phyloP scores from a whole-genome alignment of 2,113 vertebrate species.

The Ahaetulla prasina region DNA sequence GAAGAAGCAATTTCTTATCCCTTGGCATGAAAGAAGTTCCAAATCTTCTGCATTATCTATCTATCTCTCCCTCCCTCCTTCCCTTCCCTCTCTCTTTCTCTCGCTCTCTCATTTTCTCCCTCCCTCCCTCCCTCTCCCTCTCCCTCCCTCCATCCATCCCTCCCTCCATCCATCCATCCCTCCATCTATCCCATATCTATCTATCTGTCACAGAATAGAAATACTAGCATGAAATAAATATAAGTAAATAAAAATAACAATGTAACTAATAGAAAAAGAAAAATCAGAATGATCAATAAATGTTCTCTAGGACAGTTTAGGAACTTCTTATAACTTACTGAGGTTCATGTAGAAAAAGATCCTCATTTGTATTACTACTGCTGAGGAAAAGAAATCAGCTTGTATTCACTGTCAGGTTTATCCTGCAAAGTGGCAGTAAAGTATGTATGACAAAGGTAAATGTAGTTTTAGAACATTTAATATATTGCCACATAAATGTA shows the following conservation, averaged over 20 bases:
- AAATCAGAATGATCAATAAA: slow-evolving; percentile 49
- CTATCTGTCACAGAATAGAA: neutral
- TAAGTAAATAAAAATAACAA: neutral
- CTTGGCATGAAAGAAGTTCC: neutral
- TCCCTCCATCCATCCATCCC: too few relatives aligned
- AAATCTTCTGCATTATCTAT: neutral
- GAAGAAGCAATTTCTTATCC: neutral
- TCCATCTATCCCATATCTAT: neutral
- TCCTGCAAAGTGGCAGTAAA: slow-evolving; percentile 30
- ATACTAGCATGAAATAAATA: neutral
- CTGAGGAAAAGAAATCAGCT: slow-evolving; percentile 29
- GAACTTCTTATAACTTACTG: neutral
- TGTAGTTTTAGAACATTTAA: slow-evolving; percentile 54
- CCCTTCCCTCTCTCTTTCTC: too few relatives aligned
- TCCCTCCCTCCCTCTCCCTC: too few relatives aligned
- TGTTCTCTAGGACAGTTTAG: slow-evolving; percentile 42
- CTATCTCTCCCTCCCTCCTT: too few relatives aligned
- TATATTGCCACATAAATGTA: slow-evolving; percentile 50
- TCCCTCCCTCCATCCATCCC: too few relatives aligned
- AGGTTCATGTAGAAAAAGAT: slow-evolving; percentile 13
- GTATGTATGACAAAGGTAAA: slow-evolving; percentile 47
- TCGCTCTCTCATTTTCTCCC: too few relatives aligned
- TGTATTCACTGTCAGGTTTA: slow-evolving; percentile 33
- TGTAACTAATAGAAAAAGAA: neutral
- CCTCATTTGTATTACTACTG: slow-evolving; percentile 18